phyloP scores from a whole-genome alignment of 2,797 vertebrate species.

The Odontamblyopus lacepedii region DNA sequence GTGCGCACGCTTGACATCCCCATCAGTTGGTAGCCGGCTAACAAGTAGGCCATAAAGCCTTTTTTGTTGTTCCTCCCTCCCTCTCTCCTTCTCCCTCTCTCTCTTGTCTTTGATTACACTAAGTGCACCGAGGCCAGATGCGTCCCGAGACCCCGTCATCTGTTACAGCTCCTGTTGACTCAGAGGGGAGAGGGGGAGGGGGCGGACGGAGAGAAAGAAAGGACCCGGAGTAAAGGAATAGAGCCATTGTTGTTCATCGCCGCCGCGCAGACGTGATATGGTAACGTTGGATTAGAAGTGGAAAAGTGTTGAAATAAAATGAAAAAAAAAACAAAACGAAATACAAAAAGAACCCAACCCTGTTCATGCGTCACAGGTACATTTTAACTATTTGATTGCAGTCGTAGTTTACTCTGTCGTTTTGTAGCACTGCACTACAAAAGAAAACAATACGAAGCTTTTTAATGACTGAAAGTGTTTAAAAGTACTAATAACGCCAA shows the following conservation, averaged over 20 bases:
- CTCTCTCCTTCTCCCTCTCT: slow-evolving; percentile 29
- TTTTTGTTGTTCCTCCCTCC: slow-evolving; percentile 35
- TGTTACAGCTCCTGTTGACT: slow-evolving; percentile 54
- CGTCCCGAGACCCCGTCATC: slow-evolving; percentile 65
- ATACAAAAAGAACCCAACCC: too few relatives aligned
- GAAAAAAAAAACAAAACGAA: too few relatives aligned
- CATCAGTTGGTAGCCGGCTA: slow-evolving; percentile 66
- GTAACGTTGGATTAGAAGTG: too few relatives aligned
- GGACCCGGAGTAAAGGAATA: slow-evolving; percentile 55
- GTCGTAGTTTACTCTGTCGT: too few relatives aligned
- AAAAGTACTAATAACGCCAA: too few relatives aligned
- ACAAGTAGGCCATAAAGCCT: slow-evolving; percentile 72
- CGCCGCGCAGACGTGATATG: slow-evolving; percentile 2
- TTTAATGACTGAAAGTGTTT: too few relatives aligned
- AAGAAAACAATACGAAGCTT: too few relatives aligned
- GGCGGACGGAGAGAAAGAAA: neutral
- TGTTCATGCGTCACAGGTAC: too few relatives aligned
- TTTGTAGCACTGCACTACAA: too few relatives aligned
- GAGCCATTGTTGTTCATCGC: slow-evolving; percentile 73
- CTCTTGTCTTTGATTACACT: slow-evolving; percentile 73
- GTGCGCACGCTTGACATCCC: slow-evolving; percentile 69
- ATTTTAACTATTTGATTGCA: too few relatives aligned
- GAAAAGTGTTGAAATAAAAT: neutral
- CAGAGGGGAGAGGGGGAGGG: slow-evolving; percentile 7
- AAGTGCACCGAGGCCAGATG: slow-evolving; percentile 77